phyloP scores from a whole-genome alignment of 1,140 invertebrate genomes.

The Microplitis demolitor region DNA sequence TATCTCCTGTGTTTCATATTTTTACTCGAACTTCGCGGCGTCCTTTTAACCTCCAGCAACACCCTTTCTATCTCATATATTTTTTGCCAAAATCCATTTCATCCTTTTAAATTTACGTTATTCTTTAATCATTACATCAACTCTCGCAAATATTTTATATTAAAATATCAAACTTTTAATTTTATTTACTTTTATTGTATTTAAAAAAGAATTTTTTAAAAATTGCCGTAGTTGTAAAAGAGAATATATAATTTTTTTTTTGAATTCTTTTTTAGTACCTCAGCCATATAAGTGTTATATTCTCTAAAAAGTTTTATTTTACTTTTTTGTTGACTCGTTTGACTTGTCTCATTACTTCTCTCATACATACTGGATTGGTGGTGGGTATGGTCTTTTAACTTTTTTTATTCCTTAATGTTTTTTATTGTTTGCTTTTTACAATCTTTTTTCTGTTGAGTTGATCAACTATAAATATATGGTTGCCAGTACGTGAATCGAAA shows the following conservation, averaged over 20 bases:
- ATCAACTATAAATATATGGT: not conserved
- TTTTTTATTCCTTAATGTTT: conserved; percentile 1
- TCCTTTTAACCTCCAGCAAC: not conserved
- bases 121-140: too few species aligned
- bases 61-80: not conserved
- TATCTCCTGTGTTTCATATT: not conserved
- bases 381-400: not conserved
- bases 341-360: conserved; percentile 1
- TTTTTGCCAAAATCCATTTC: too few species aligned
- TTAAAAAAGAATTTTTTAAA: too few species aligned
- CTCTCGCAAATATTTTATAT: too few species aligned
- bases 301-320: not conserved
- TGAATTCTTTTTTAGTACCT: not conserved
- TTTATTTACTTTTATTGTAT: too few species aligned
- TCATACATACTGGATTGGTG: conserved; percentile 12
- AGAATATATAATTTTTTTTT: not conserved
- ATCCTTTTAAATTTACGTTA: too few species aligned
- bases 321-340: not conserved
- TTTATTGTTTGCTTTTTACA: not conserved
- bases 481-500: not conserved
- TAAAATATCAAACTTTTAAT: too few species aligned
- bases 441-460: not conserved
- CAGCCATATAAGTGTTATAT: too few species aligned
- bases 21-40: not conserved
- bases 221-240: not conserved